These are phyloP conservation scores for Papilio elwesi DNA, from an alignment of 2,888 invertebrate genomes.

Conservation along the genomic window DNA sequence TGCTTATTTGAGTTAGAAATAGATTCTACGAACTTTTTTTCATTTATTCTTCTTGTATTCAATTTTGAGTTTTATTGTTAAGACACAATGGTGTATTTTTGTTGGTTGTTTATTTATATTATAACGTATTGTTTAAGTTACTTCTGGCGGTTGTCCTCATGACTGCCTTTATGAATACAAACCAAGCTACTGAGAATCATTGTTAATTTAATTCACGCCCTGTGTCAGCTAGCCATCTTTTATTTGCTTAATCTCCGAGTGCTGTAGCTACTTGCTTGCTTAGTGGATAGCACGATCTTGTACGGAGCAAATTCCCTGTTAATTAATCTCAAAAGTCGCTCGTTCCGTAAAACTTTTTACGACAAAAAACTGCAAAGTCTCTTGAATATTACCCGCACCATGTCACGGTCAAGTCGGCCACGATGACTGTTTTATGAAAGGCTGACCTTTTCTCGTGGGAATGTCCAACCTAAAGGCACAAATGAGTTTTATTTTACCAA, in stretches of 20 bases:
- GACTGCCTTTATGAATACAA: background rate
- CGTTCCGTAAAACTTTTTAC: no score
- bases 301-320: background rate
- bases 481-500: slow-evolving; percentile 7
- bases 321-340: slow-evolving; percentile 2
- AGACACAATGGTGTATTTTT: no score
- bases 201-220: background rate
- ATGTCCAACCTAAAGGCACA: background rate
- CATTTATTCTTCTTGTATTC: no score
- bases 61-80: no score
- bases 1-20: no score
- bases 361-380: no score
- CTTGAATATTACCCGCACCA: background rate
- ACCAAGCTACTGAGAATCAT: background rate
- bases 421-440: slow-evolving; percentile 36
- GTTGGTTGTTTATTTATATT: no score
- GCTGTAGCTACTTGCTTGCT: background rate
- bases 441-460: slow-evolving; percentile 29
- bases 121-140: no score
- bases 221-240: slow-evolving; percentile 14
- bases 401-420: slow-evolving; percentile 28
- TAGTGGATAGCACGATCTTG: slow-evolving; percentile 8
- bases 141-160: no score
- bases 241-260: slow-evolving; percentile 5
- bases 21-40: no score